phyloP scores from a whole-genome alignment of 35 echinoderm and acorn worm genomes.

The Lytechinus variegatus region DNA sequence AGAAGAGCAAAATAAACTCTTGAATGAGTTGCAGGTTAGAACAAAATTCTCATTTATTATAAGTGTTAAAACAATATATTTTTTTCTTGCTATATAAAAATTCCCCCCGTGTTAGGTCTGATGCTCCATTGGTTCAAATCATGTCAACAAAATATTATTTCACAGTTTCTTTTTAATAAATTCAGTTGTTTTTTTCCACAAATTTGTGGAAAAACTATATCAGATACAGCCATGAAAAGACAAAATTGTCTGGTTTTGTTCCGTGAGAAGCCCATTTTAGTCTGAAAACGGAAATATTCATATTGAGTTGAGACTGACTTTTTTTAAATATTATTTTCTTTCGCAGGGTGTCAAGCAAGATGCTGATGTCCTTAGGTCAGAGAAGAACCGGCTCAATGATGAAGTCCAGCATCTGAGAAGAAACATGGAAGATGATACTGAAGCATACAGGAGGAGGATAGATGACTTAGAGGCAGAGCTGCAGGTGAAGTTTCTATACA shows the following conservation, averaged over 20 bases:
- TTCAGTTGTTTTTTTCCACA: too few species aligned
- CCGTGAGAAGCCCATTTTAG: too few species aligned
- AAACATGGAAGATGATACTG: slow-evolving; percentile 70
- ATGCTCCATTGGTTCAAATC: neutral
- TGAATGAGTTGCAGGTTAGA: slow-evolving; percentile 48
- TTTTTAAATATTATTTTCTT: neutral
- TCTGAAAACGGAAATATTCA: too few species aligned
- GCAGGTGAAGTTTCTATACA: slow-evolving; percentile 28
- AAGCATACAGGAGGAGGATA: slow-evolving; percentile 66
- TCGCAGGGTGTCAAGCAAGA: slow-evolving; percentile 59
- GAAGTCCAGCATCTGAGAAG: slow-evolving; percentile 59
- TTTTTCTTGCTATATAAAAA: neutral
- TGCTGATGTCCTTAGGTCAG: slow-evolving; percentile 34
- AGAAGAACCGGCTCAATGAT: slow-evolving; percentile 57
- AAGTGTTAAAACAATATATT: neutral
- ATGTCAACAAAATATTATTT: neutral
- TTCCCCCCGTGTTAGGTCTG: neutral
- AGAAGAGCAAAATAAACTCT: slow-evolving; percentile 68
- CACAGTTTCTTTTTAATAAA: too few species aligned
- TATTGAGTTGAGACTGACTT: too few species aligned
- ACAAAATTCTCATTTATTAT: neutral
- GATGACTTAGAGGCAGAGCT: slow-evolving; percentile 78
- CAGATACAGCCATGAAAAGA: too few species aligned
- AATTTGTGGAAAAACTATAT: too few species aligned
- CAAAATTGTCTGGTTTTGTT: too few species aligned